Evolutionary conservation across 2,113 vertebrate species (phyloP).

Genomic region (Serilophus lunatus): DNA sequence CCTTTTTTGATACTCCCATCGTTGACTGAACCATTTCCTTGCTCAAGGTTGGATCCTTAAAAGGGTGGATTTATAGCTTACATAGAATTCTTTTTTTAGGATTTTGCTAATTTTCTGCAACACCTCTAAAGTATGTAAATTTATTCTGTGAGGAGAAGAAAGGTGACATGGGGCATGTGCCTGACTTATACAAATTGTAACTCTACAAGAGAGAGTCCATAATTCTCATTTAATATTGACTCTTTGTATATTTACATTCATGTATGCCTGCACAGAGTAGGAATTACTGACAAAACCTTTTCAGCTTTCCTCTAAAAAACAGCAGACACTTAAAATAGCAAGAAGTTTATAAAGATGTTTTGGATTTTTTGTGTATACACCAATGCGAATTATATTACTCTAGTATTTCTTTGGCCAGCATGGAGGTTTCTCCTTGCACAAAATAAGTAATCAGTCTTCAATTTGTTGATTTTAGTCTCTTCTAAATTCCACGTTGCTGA

Average conservation of each 20-base stretch:
- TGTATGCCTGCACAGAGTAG: not conserved
- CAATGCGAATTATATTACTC: not conserved
- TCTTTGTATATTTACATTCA: not conserved
- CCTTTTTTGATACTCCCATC: conserved; percentile 14
- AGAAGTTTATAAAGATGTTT: not conserved
- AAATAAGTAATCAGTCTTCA: not conserved
- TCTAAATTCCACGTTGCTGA: not conserved
- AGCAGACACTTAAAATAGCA: not conserved
- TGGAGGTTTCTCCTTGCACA: not conserved
- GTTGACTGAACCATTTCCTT: not conserved
- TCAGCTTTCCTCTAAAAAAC: not conserved
- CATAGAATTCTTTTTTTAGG: not conserved
- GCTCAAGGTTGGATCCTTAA: not conserved
- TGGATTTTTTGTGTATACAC: not conserved
- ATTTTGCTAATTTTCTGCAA: not conserved
- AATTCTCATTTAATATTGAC: not conserved
- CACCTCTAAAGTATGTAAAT: not conserved
- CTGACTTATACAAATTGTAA: not conserved
- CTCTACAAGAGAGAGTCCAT: not conserved
- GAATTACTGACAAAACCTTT: not conserved
- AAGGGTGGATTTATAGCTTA: not conserved
- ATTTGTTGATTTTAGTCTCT: not conserved
- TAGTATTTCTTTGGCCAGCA: not conserved
- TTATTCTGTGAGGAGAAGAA: not conserved
- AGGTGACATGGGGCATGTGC: not conserved